phyloP scores from a whole-genome alignment of 2,888 invertebrate genomes.

The Pinctada fucata region DNA sequence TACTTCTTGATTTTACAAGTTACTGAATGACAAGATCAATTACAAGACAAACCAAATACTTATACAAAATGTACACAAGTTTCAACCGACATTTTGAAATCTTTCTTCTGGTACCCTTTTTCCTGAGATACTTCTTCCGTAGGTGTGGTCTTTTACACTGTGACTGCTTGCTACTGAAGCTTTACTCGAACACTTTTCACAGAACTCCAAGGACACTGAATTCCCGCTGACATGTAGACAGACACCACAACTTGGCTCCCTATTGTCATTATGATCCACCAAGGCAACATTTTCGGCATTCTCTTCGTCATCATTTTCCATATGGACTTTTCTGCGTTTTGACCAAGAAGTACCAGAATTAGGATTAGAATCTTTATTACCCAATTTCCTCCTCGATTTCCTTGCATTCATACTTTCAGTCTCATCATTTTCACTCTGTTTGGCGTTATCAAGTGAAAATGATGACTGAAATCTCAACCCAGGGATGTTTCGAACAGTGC shows the following conservation, averaged over 20 bases:
- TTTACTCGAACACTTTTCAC: slow-evolving; percentile 51
- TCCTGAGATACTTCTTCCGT: slow-evolving; percentile 27
- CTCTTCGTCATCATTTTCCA: neutral
- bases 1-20: neutral
- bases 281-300: neutral
- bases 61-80: no score
- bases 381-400: neutral
- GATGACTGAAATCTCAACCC: slow-evolving; percentile 53
- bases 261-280: neutral
- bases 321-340: neutral
- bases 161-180: slow-evolving; percentile 42
- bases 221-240: slow-evolving; percentile 57
- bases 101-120: no score
- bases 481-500: slow-evolving; percentile 47
- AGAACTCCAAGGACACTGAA: slow-evolving; percentile 57
- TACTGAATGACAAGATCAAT: neutral
- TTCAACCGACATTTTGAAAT: no score
- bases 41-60: neutral
- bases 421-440: neutral
- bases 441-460: slow-evolving; percentile 6
- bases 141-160: slow-evolving; percentile 47
- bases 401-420: neutral
- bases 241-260: slow-evolving; percentile 41
- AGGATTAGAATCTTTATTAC: neutral
- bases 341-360: neutral